phyloP scores from a whole-genome alignment of 2,888 invertebrate species.

The Laothoe populi region DNA sequence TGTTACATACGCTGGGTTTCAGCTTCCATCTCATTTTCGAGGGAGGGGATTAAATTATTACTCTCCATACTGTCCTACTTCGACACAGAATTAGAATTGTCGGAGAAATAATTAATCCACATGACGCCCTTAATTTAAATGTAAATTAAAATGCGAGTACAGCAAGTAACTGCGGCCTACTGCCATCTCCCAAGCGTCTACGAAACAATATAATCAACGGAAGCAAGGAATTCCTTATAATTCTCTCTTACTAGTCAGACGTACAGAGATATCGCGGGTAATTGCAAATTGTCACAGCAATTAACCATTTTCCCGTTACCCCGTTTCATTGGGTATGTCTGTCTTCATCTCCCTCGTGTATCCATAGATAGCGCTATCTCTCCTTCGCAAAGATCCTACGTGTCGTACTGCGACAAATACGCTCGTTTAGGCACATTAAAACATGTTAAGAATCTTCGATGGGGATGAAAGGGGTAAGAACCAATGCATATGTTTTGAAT shows the following conservation, averaged over 20 bases:
- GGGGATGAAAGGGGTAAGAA: conserved; percentile 1
- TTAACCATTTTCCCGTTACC: conserved; percentile 23
- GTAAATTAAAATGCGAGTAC: neutral
- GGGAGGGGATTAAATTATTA: no score
- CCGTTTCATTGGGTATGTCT: conserved; percentile 1
- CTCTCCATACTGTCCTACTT: no score
- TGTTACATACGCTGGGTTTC: no score
- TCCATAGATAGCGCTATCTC: neutral
- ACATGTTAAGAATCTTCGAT: conserved; percentile 24
- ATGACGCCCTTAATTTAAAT: neutral
- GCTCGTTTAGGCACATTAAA: conserved; percentile 21
- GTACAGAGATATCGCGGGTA: conserved; percentile 19
- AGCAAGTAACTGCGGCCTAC: neutral
- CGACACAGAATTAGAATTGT: no score
- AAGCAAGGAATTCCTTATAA: neutral
- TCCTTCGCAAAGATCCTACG: conserved; percentile 4
- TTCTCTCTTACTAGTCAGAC: conserved; percentile 13
- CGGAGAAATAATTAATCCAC: neutral
- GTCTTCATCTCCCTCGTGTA: neutral
- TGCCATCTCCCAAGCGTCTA: neutral
- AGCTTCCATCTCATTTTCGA: no score
- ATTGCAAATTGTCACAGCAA: conserved; percentile 24
- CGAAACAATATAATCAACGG: neutral
- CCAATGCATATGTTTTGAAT: conserved; percentile 11
- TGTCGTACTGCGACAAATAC: conserved; percentile 24